phyloP scores from a whole-genome alignment of 2,888 invertebrate genomes.

The Capitulum mitella region DNA sequence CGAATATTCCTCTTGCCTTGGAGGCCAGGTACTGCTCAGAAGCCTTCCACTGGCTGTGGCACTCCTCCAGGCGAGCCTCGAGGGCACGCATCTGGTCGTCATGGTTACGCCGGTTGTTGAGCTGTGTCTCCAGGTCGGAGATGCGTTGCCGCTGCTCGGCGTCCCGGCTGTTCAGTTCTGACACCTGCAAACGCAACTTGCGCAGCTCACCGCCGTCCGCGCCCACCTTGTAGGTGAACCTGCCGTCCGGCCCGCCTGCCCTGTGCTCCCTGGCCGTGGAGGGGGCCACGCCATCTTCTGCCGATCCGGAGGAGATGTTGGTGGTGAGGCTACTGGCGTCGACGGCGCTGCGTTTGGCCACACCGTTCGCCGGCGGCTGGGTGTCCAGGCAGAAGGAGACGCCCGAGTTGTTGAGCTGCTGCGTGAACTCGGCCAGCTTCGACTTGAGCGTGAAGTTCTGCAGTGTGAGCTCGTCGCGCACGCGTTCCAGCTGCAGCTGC shows the following conservation, averaged over 20 bases:
- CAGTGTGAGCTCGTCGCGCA: constrained; percentile 40
- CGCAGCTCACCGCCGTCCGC: constrained; percentile 30
- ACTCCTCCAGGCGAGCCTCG: constrained; percentile 38
- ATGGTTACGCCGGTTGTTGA: constrained; percentile 28
- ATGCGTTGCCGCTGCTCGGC: constrained; percentile 38
- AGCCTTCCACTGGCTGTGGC: constrained; percentile 37
- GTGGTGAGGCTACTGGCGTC: constrained; percentile 28
- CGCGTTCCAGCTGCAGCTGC: constrained; percentile 40
- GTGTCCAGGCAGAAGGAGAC: constrained; percentile 39
- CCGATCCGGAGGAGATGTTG: background rate
- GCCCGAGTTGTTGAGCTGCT: constrained; percentile 38
- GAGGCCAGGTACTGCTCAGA: constrained; percentile 38
- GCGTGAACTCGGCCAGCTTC: constrained; percentile 39
- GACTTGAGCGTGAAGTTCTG: constrained; percentile 41
- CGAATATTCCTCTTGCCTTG: constrained; percentile 40
- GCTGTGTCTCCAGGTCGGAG: constrained; percentile 37
- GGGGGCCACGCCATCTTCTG: constrained; percentile 28
- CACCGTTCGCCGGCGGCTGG: constrained; percentile 28
- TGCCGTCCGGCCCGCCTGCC: constrained; percentile 37
- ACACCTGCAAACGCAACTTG: constrained; percentile 27
- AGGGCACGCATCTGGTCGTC: constrained; percentile 29
- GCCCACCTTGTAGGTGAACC: constrained; percentile 40
- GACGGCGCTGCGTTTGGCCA: constrained; percentile 27
- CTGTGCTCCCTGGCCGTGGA: constrained; percentile 35
- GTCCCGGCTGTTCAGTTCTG: constrained; percentile 37